These are phyloP conservation scores for Platerodrilus igneus DNA, from an alignment of 2,888 invertebrate genomes.

Conservation along the genomic window DNA sequence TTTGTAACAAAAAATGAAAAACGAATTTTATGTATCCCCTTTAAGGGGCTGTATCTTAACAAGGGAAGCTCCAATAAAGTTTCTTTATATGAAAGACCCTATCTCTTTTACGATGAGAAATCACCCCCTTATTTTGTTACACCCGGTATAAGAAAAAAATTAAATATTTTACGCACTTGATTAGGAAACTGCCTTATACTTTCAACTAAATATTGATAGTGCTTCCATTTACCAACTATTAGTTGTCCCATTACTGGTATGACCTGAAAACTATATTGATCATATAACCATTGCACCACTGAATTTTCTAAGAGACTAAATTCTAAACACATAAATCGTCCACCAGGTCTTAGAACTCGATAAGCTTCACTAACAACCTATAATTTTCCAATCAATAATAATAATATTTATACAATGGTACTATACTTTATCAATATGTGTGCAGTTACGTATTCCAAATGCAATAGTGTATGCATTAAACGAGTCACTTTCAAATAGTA, in stretches of 20 bases:
- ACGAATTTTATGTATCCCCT: too few relatives aligned
- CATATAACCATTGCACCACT: constrained; percentile 83
- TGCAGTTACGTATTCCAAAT: constrained; percentile 95
- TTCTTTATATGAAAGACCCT: too few relatives aligned
- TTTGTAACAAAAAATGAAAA: too few relatives aligned
- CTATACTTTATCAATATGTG: constrained; percentile 78
- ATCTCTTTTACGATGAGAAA: too few relatives aligned
- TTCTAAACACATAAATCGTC: constrained; percentile 92
- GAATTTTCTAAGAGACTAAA: constrained; percentile 85
- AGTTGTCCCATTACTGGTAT: constrained; percentile 95
- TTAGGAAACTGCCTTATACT: constrained; percentile 95
- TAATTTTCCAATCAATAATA: too few relatives aligned
- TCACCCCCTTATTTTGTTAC: too few relatives aligned
- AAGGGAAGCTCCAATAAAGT: too few relatives aligned
- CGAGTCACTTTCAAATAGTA: constrained; percentile 69
- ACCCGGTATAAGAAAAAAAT: too few relatives aligned
- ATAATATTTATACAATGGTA: too few relatives aligned
- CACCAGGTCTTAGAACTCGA: constrained; percentile 88
- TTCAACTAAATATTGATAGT: constrained; percentile 97
- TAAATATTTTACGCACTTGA: constrained; percentile 71
- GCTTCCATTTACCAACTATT: constrained; percentile 88
- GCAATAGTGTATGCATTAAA: constrained; percentile 95
- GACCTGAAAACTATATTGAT: constrained; percentile 95
- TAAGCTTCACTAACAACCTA: too few relatives aligned
- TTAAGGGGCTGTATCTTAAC: too few relatives aligned